Conservation (phyloP, 2,113 vertebrate genomes). For the Orycteropus afer region DNA sequence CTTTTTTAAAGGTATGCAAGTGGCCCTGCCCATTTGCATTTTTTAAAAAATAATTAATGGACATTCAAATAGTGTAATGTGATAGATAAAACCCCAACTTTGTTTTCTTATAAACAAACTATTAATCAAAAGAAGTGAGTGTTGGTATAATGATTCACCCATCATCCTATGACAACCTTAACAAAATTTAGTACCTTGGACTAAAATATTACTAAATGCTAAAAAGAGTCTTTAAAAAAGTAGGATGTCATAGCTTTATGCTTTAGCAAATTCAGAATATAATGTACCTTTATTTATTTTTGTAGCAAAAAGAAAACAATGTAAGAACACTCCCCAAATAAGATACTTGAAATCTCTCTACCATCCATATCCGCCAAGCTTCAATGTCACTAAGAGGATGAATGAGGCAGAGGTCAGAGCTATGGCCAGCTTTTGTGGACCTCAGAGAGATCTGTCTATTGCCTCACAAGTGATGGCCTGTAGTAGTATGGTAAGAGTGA, state of each 20-base stretch:
- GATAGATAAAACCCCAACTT: constrained; percentile 66
- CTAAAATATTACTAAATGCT: not conserved
- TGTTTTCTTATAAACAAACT: constrained; percentile 82
- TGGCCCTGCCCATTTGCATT: not conserved
- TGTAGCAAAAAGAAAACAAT: constrained; percentile 27
- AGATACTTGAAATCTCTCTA: not conserved
- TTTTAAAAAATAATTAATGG: not conserved
- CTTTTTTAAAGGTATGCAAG: not conserved
- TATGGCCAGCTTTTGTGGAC: not conserved
- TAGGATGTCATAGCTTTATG: constrained; percentile 57
- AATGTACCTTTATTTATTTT: not conserved
- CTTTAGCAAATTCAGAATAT: constrained; percentile 63
- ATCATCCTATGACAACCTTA: constrained; percentile 58
- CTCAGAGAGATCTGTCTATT: not conserved
- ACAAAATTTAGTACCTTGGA: constrained; percentile 55
- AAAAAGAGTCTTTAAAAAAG: constrained; percentile 72
- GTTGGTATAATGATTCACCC: constrained; percentile 75
- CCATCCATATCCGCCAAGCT: not conserved
- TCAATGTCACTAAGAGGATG: not conserved
- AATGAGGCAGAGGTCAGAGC: not conserved
- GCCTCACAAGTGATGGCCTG: not conserved
- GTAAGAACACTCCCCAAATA: not conserved
- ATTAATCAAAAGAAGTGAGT: constrained; percentile 80
- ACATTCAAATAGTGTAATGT: constrained; percentile 65
- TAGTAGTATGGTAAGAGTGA: not conserved